Base-by-base conservation (phyloP, 2,888 invertebrate genomes). In the Stictocephala bisonia region DNA sequence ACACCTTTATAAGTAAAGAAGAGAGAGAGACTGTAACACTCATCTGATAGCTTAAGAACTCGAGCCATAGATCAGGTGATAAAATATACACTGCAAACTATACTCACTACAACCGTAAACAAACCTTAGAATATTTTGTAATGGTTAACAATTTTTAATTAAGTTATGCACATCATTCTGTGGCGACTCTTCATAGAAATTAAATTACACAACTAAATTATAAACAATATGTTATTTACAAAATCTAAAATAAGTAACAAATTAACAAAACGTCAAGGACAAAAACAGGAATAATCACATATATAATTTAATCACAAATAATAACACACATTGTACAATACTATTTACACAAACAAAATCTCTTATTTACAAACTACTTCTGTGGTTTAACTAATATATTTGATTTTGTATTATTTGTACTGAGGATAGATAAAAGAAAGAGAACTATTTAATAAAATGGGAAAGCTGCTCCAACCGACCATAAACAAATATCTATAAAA, bases 321-420 rank as follows among this genome's bases (percentile, higher is more conserved):
- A 58, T 58, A 58, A 58, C 56, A 58, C 56, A 58, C 56, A 58
- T 58, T 58, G 31, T 58, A 58, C 56, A 58, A 58, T 58, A 58
- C 18, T 58, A 58, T 58, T 31, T 58, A 58, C 56, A 58, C 31
- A 58, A 58, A 27, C 18, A 31, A 58, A 27, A 11, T 58, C 56
- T 29, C 18, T 58, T 58, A 58, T 58, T n/a, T 58, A 58, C 56
- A 58, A 51, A 27, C 31, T 6, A 20, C 27, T 20, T 29, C 9
- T 31, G 31, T 4, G 20, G 11, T 27, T 58, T 58, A 20, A 58
- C 56, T 58, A 13, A 18, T 58, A 27, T 1, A 27, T 58, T 58
- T 58, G 56, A 58, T 58, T 58, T 58, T n/a, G 24, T 4, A n/a
- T 15, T 15, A 29, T 29, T 58, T 58, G 56, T 31, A 58, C 31